A percentile compares a stretch with the other conserved stretches of the same genome.
phyloP scores from a whole-genome alignment of 2,797 vertebrate species.

The Phoeniculus purpureus region DNA sequence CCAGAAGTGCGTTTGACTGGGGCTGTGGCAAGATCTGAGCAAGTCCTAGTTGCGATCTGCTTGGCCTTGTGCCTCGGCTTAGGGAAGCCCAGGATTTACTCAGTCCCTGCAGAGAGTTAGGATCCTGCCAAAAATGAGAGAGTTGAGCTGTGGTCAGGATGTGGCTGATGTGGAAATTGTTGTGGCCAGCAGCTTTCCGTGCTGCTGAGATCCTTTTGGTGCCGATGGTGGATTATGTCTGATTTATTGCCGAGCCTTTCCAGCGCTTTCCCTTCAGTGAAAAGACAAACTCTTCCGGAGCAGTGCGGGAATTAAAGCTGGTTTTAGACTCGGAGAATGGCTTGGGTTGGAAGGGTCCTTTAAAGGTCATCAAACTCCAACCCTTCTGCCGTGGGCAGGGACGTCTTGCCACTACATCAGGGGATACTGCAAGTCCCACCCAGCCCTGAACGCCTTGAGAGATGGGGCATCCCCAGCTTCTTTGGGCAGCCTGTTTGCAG shows the following conservation, averaged over 20 bases:
- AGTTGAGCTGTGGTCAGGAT: constrained; percentile 41
- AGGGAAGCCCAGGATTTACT: background rate
- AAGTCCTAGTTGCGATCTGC: background rate
- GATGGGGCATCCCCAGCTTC: background rate
- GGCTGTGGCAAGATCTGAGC: background rate
- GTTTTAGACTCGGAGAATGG: background rate
- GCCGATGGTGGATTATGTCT: background rate
- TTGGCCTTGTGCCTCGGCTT: background rate
- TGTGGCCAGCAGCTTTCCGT: background rate
- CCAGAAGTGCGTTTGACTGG: background rate
- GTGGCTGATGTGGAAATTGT: constrained; percentile 37
- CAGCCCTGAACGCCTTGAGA: background rate
- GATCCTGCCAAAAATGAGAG: background rate
- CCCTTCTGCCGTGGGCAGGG: background rate
- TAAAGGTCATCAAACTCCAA: background rate
- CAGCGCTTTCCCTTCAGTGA: background rate
- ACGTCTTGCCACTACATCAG: background rate
- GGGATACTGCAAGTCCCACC: background rate
- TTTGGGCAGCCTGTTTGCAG: background rate
- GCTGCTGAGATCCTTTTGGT: background rate
- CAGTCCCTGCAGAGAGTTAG: background rate
- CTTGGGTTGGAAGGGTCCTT: background rate
- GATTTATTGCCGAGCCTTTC: background rate
- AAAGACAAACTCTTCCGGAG: background rate
- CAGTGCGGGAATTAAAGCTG: background rate